A percentile compares a stretch with the other conserved stretches of the same genome.
phyloP scores from a whole-genome alignment of 2,113 vertebrate genomes.

The Misgurnus mizolepis region DNA sequence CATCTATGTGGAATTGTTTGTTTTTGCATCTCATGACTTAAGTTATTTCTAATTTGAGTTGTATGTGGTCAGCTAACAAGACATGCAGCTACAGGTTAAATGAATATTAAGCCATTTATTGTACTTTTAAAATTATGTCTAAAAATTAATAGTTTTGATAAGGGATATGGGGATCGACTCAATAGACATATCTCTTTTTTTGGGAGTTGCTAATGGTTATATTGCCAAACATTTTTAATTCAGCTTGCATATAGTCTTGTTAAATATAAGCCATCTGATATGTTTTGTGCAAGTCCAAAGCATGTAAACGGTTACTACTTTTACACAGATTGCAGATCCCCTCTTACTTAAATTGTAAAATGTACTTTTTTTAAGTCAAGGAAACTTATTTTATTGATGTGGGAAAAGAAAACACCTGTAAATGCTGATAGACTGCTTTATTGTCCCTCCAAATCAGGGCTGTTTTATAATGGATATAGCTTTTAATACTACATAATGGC shows the following conservation, averaged over 20 bases:
- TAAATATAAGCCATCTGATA: neutral
- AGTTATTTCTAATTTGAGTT: conserved; percentile 9
- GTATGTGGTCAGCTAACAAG: neutral
- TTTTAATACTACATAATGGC: neutral
- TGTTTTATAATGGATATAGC: neutral
- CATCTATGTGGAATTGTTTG: conserved; percentile 26
- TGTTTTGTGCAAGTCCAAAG: neutral
- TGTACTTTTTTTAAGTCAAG: neutral
- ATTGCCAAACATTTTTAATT: neutral
- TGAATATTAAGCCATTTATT: neutral
- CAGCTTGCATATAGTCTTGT: neutral
- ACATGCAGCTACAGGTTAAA: neutral
- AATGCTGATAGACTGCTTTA: conserved; percentile 22
- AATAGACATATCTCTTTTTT: neutral
- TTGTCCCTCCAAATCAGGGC: neutral
- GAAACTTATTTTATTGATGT: neutral
- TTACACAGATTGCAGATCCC: neutral
- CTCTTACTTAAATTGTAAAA: neutral
- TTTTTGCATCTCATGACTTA: conserved; percentile 16
- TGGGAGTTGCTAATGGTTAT: neutral
- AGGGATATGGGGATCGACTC: neutral
- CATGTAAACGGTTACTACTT: neutral
- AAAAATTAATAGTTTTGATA: neutral
- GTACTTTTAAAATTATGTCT: neutral
- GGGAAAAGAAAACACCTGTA: conserved; percentile 10